A percentile compares a stretch with the other conserved stretches of the same genome.
Evolutionary conservation across 23 tunicate genomes (phyloP).

Genomic region (Ciona savignyi): DNA sequence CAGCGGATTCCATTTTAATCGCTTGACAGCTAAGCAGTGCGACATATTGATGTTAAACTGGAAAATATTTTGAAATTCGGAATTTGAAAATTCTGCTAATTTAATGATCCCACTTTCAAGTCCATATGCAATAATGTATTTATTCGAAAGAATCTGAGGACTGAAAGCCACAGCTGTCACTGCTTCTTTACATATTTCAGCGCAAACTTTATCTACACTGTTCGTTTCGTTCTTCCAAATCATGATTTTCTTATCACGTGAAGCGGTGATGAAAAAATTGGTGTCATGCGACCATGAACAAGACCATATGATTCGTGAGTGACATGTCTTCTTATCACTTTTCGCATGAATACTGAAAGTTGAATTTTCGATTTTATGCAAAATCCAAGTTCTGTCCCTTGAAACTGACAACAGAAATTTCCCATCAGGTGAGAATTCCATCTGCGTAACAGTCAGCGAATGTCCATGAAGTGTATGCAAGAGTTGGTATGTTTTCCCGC

Average conservation of each 20-base stretch:
- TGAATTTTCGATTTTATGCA: constrained; percentile 27
- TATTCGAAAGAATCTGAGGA: background rate
- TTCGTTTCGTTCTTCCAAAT: constrained; percentile 35
- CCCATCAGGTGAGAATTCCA: constrained; percentile 76
- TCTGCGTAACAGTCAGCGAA: constrained; percentile 81
- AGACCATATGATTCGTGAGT: constrained; percentile 86
- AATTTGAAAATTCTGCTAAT: constrained; percentile 1
- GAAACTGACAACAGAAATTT: constrained; percentile 75
- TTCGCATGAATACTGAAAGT: constrained; percentile 17
- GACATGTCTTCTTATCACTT: constrained; percentile 74
- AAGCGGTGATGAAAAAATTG: constrained; percentile 57
- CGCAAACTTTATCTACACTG: constrained; percentile 5
- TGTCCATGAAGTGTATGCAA: constrained; percentile 49
- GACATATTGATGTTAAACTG: constrained; percentile 20
- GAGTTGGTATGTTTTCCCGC: constrained; percentile 30
- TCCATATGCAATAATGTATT: constrained; percentile 58
- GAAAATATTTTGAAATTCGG: constrained; percentile 5
- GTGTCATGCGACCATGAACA: constrained; percentile 85
- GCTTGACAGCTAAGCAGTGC: constrained; percentile 55
- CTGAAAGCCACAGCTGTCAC: constrained; percentile 71
- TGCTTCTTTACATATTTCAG: constrained; percentile 22
- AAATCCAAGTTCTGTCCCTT: constrained; percentile 78
- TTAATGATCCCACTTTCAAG: constrained; percentile 59
- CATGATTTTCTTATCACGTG: constrained; percentile 82
- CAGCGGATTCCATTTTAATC: constrained; percentile 68